phyloP scores from a whole-genome alignment of 2,113 vertebrate species.

The Geothlypis trichas region DNA sequence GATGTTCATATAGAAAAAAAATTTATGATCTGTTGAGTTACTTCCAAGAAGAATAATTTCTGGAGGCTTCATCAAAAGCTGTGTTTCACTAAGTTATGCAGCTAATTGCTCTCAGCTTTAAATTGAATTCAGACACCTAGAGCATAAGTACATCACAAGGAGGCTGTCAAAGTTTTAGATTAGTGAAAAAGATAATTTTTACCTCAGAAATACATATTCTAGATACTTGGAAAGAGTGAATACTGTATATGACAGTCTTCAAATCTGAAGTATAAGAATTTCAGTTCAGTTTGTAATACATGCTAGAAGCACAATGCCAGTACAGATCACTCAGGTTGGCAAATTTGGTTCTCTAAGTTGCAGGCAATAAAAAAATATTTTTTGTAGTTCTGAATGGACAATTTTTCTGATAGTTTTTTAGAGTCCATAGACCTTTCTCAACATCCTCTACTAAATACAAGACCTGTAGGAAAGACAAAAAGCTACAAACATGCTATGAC shows the following conservation, averaged over 20 bases:
- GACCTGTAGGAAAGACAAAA: neutral
- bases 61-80: neutral
- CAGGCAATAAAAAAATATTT: neutral
- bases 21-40: neutral
- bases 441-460: neutral
- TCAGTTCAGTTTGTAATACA: neutral
- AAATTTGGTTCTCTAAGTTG: neutral
- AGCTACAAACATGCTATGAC: neutral
- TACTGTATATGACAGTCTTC: neutral
- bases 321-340: neutral
- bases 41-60: neutral
- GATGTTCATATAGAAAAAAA: neutral
- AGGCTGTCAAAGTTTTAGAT: neutral
- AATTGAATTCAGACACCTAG: neutral
- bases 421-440: neutral
- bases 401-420: neutral
- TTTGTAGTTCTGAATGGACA: neutral
- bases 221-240: neutral
- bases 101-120: neutral
- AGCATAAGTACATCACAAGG: neutral
- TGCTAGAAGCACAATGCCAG: neutral
- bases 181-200: neutral
- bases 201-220: neutral
- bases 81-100: neutral
- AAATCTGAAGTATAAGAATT: neutral